These are phyloP conservation scores for Bombus fervidus DNA, from an alignment of 1,140 invertebrate species.

Conservation along the genomic window DNA sequence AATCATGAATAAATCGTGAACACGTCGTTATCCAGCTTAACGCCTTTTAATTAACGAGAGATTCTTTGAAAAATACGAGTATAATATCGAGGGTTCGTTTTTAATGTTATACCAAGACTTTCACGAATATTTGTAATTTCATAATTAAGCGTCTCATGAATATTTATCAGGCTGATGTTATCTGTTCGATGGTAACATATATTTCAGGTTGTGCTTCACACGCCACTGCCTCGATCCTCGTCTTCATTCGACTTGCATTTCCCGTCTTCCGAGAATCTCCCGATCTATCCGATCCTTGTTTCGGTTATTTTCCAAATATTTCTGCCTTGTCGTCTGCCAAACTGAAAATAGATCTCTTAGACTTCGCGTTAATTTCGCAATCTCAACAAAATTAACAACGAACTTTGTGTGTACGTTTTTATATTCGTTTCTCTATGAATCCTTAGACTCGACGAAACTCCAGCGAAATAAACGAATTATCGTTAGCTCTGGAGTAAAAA, in stretches of 20 bases:
- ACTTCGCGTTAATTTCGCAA: not conserved
- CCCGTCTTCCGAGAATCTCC: not conserved
- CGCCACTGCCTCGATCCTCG: not conserved
- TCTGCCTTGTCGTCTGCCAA: not conserved
- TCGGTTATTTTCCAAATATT: not conserved
- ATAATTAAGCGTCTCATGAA: not conserved
- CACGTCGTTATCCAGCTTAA: not conserved
- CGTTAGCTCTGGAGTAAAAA: not conserved
- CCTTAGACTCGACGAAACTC: too few relatives aligned
- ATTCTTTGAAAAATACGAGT: not conserved
- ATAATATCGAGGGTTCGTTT: too few relatives aligned
- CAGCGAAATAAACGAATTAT: not conserved
- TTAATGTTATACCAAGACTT: not conserved
- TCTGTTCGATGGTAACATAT: not conserved
- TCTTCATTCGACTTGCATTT: not conserved
- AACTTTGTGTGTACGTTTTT: too few relatives aligned
- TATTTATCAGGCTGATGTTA: constrained; percentile 9
- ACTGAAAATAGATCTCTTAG: not conserved
- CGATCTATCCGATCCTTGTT: not conserved
- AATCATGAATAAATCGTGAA: not conserved
- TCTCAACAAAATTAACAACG: not conserved
- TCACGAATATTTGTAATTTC: not conserved
- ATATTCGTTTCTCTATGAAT: too few relatives aligned
- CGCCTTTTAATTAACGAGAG: not conserved
- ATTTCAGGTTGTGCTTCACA: not conserved